Base-by-base conservation (phyloP, 2,888 invertebrate genomes). In the Drosophila meridiana region DNA sequence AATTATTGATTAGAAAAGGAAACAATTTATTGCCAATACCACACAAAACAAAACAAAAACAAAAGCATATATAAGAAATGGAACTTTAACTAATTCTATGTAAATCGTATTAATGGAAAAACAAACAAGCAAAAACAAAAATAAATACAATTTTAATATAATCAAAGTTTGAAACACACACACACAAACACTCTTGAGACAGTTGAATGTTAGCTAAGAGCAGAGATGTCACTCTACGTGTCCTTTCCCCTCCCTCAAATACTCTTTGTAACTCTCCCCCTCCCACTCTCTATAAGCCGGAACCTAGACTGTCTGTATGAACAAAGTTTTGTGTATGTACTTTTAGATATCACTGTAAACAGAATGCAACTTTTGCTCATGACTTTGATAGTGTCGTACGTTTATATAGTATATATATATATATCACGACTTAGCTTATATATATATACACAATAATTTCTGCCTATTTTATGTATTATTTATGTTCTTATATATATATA, bases 301-400 rank as follows among this genome's bases (percentile, higher is more conserved):
- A 66, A 59, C 66, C 69, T 74, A 84, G 87, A 87, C 83, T 83
- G 83, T 83, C 76, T 30, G 52, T 65, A 45, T 72, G 68, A 87
- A 76, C 75, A 83, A 83, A 64, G 73, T 86, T 83, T 52, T 52
- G 52, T 83, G 67, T 76, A 76, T 67, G 69, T 86, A 78, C 66
- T 81, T 71, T 83, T 83, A 88, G 87, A 77, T 79, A 79, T 72
- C 87, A 88, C 87, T 85, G 85, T 86, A 85, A 83, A 86, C 76
- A 83, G 77, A 80, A 72, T 82, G 85, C 87, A 88, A 86, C 63
- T 83, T 83, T 83, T 85, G 80, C 87, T 83, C 82, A 85, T 83
- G 73, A 83, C 86, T 78, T 80, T 76, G 76, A 78, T 77, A 79
- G 72, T 72, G 65, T 79, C 68, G 53, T 72, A 75, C 66, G 71